phyloP scores from a whole-genome alignment of 2,113 vertebrate species.

The Phalacrocorax aristotelis region DNA sequence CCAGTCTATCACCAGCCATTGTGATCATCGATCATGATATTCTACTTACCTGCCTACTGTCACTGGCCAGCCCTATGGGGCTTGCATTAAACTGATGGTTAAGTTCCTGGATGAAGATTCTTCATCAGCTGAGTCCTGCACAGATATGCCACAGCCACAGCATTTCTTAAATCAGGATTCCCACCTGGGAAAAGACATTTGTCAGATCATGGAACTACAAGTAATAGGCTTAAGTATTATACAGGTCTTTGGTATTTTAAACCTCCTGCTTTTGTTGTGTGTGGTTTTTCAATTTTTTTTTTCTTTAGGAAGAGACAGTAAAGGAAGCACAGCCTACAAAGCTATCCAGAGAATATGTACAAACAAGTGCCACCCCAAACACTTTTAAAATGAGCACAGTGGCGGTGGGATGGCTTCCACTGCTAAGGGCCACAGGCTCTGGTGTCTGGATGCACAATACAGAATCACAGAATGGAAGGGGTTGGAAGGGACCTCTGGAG shows the following conservation, averaged over 20 bases:
- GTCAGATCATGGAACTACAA: neutral
- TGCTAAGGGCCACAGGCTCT: neutral
- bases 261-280: neutral
- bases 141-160: neutral
- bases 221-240: neutral
- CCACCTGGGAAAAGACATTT: neutral
- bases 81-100: neutral
- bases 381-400: neutral
- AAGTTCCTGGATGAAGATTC: neutral
- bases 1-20: neutral
- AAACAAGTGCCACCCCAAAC: neutral
- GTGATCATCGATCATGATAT: neutral
- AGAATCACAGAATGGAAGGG: too few relatives aligned
- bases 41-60: neutral
- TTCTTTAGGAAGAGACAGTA: neutral
- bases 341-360: neutral
- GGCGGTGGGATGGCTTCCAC: neutral
- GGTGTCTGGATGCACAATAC: neutral
- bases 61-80: neutral
- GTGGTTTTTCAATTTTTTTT: neutral
- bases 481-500: too few relatives aligned
- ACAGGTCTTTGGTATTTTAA: neutral
- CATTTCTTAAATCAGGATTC: neutral
- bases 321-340: neutral
- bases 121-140: neutral